Base-by-base conservation (phyloP, 2,888 invertebrate genomes). In the Sabellastarte sp. region DNA sequence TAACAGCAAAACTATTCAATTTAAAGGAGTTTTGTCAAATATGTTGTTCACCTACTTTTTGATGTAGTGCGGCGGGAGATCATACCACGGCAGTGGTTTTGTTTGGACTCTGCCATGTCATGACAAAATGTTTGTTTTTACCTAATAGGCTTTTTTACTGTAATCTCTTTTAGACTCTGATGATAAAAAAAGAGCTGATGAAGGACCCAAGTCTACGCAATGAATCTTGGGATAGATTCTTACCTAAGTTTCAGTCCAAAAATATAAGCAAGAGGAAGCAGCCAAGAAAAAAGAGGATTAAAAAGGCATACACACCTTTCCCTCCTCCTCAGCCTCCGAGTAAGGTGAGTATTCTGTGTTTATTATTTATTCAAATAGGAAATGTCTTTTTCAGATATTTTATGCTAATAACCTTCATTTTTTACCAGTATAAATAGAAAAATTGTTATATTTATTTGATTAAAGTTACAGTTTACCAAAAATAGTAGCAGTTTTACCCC, bases 281-380 rank as follows among this genome's bases (percentile, higher is more conserved):
- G 80, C 93, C 93, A 1, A 92, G 91, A 81, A 90, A 90, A 74
- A 61, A 65, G n/a, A 90, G 89, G 74, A 87, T 88, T n/a, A 97
- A 97, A 87, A 93, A 93, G 81, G 90, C 90, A 10, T 99, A 98
- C 81, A 98, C 97, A 67, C 98, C 98, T 29, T 99, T 98, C 88
- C 98, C 99, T 63, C 98, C 98, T 1, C 88, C 93, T 2, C 96
- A 93, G 80, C 88, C 89, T 20, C 93, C 95, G 80, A 94, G 95
- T 84, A 98, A 98, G 85, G 87, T 89, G 76, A 86, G 61, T n/a
- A n/a, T n/a, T 41, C 0, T 26, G 29, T 57, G 3, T 31, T 50
- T 29, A 10, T 28, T 60, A 60, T 41, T 60, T n/a, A 59, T 59
- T 59, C 24, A 5, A 26, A 57, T 28, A 28, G 3, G 20, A 3